These are phyloP conservation scores for Chaetorhynchus papuensis DNA, from an alignment of 2,113 vertebrate genomes.

Conservation along the genomic window DNA sequence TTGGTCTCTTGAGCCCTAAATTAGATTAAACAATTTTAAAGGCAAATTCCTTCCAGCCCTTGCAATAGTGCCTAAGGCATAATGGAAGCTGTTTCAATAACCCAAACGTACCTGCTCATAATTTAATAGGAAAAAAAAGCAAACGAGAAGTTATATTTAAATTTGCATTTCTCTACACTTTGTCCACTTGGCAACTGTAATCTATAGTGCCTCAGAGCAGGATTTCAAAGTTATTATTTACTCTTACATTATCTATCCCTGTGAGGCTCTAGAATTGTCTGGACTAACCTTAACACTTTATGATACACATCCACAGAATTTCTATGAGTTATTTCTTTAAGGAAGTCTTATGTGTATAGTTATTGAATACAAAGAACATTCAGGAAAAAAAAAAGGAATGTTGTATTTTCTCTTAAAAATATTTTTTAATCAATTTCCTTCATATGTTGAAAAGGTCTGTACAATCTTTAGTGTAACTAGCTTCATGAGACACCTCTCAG, in stretches of 20 bases:
- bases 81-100: not conserved
- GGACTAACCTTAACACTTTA: not conserved
- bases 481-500: not conserved
- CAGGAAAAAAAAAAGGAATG: not conserved
- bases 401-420: not conserved
- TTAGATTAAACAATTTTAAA: not conserved
- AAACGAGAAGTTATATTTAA: accelerated
- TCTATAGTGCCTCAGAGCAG: not conserved
- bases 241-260: not conserved
- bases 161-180: not conserved
- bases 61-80: not conserved
- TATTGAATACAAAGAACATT: not conserved
- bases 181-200: not conserved
- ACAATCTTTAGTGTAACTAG: not conserved
- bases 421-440: not conserved
- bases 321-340: not conserved
- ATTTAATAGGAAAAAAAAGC: accelerated
- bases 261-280: not conserved
- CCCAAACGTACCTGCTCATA: not conserved
- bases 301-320: not conserved
- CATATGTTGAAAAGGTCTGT: not conserved
- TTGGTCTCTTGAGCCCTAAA: not conserved
- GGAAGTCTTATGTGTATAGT: not conserved
- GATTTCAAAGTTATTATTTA: not conserved
- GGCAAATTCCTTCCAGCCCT: not conserved